Evolutionary conservation across 2,888 invertebrate genomes (phyloP).

Genomic region (Elgonia sp.): DNA sequence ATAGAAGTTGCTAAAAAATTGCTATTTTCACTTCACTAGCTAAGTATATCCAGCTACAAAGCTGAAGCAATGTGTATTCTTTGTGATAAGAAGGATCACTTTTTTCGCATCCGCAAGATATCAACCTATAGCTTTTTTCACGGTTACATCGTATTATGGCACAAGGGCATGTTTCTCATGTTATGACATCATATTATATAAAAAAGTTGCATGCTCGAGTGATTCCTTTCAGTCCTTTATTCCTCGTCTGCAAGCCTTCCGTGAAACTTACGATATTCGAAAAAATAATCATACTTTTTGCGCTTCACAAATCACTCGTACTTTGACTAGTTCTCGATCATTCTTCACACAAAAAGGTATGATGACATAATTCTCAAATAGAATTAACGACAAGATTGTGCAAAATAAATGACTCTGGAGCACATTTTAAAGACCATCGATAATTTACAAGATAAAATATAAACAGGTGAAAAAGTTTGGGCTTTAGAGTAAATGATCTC

Average conservation of each 20-base stretch:
- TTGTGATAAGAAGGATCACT: conserved; percentile 69
- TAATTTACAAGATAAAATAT: too few relatives aligned
- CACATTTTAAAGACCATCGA: too few relatives aligned
- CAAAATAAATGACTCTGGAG: too few relatives aligned
- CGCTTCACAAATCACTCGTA: conserved; percentile 10
- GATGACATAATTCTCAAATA: too few relatives aligned
- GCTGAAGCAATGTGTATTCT: conserved; percentile 67
- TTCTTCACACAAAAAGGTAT: too few relatives aligned
- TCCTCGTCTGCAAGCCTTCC: conserved; percentile 16
- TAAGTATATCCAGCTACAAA: conserved; percentile 57
- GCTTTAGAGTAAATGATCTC: neutral
- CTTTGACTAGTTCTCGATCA: too few relatives aligned
- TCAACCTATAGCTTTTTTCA: conserved; percentile 64
- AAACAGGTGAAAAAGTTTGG: too few relatives aligned
- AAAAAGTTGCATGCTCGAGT: conserved; percentile 71
- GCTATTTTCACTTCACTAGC: conserved; percentile 48
- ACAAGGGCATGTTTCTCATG: conserved; percentile 65
- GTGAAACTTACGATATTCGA: conserved; percentile 16
- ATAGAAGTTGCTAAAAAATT: neutral
- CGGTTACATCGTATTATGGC: conserved; percentile 63
- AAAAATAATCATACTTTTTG: conserved; percentile 52
- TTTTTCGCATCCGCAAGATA: conserved; percentile 60
- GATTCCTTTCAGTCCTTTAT: conserved; percentile 61
- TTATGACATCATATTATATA: conserved; percentile 59
- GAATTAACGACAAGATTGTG: too few relatives aligned